A percentile compares a stretch with the other conserved stretches of the same genome.
Evolutionary conservation across 2,113 vertebrate genomes (phyloP).

Genomic region (Stigmatopora argus): DNA sequence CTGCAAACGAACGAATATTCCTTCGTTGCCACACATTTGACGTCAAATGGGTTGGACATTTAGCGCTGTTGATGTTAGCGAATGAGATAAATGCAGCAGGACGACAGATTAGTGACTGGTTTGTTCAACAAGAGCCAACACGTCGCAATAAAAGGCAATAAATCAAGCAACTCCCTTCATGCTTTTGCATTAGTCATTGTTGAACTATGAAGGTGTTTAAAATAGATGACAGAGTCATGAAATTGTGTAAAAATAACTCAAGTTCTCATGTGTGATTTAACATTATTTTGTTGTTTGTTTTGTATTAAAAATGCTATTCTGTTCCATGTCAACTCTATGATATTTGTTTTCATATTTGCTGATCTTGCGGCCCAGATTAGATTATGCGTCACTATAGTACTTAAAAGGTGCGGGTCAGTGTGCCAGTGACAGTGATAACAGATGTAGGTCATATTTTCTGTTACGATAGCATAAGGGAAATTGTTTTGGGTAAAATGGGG

Average conservation of each 20-base stretch:
- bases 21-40: too few species aligned
- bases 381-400: background rate
- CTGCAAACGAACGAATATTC: too few species aligned
- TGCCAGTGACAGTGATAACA: conserved; percentile 24
- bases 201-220: background rate
- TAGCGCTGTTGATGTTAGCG: too few species aligned
- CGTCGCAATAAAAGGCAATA: background rate
- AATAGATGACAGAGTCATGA: background rate
- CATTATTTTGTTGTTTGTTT: background rate
- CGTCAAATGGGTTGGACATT: too few species aligned
- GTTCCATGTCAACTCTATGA: background rate
- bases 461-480: background rate
- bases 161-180: background rate
- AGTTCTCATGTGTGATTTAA: background rate
- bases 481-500: background rate
- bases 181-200: background rate
- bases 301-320: background rate
- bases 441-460: background rate
- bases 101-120: too few species aligned
- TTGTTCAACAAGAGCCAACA: too few species aligned
- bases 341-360: conserved; percentile 29
- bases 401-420: conserved; percentile 20
- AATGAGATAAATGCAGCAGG: too few species aligned
- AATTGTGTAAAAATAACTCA: background rate
- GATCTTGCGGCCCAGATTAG: conserved; percentile 24